These are phyloP conservation scores for Reinhardtius hippoglossoides DNA, from an alignment of 2,113 vertebrate genomes.

Conservation along the genomic window DNA sequence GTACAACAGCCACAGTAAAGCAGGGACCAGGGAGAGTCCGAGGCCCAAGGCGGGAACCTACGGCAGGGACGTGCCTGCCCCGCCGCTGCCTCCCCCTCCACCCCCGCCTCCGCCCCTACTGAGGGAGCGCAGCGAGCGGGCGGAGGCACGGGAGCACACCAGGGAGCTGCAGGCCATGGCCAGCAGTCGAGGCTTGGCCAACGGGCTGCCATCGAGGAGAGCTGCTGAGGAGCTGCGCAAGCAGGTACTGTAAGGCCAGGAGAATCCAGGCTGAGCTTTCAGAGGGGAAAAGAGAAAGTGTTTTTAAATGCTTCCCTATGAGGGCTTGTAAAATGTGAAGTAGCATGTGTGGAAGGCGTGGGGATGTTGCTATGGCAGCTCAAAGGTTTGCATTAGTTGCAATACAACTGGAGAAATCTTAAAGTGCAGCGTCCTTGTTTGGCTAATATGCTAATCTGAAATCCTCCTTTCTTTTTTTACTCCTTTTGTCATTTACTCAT, in stretches of 20 bases:
- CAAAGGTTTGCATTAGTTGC: background rate
- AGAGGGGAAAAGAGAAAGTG: background rate
- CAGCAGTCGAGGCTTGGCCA: slow-evolving; percentile 84
- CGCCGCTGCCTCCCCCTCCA: slow-evolving; percentile 73
- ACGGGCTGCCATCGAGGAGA: slow-evolving; percentile 86
- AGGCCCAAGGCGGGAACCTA: slow-evolving; percentile 72
- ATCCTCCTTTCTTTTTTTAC: slow-evolving; percentile 11
- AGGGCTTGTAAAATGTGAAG: background rate
- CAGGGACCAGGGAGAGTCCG: slow-evolving; percentile 78
- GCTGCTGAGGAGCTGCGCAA: slow-evolving; percentile 94
- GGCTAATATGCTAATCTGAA: slow-evolving; percentile 10
- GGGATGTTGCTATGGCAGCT: background rate
- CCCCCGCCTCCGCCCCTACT: slow-evolving; percentile 81
- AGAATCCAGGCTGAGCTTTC: too few species aligned
- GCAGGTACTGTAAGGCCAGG: slow-evolving; percentile 80
- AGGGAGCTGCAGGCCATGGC: slow-evolving; percentile 82
- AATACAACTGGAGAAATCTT: background rate
- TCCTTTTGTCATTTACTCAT: slow-evolving; percentile 31
- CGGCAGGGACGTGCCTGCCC: slow-evolving; percentile 63
- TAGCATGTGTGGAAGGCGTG: background rate
- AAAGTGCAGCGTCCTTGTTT: slow-evolving; percentile 13
- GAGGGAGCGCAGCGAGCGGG: slow-evolving; percentile 91
- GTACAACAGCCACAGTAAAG: slow-evolving; percentile 92
- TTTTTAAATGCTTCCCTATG: background rate
- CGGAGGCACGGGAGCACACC: slow-evolving; percentile 87